Conservation (phyloP, 2,113 vertebrate genomes). For the Rhagologus leucostigma region DNA sequence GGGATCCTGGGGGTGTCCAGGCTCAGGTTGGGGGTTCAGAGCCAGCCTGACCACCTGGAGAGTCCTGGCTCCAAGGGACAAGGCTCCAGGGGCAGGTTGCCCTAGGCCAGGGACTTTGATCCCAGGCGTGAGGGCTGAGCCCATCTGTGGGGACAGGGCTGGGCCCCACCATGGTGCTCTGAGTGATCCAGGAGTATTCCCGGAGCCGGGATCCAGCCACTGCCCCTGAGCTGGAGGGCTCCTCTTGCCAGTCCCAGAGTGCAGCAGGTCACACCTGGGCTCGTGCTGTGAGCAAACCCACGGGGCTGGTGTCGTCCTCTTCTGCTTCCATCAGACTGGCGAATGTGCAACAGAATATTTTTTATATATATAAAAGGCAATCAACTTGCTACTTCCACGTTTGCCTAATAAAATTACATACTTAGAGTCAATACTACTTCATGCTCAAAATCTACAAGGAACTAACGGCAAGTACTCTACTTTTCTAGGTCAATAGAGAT, state of each 20-base stretch:
- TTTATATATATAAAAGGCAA: constrained; percentile 33
- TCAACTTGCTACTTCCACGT: constrained; percentile 3
- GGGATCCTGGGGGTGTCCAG: background rate
- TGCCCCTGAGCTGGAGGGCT: background rate
- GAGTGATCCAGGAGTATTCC: background rate
- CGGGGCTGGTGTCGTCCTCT: background rate
- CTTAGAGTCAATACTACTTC: constrained; percentile 52
- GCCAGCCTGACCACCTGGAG: background rate
- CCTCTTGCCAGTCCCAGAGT: background rate
- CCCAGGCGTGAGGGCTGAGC: background rate
- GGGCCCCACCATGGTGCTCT: background rate
- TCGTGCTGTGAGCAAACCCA: background rate
- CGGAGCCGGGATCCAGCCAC: rapidly evolving
- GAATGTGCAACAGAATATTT: background rate
- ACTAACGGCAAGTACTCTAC: constrained; percentile 37
- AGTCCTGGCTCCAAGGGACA: background rate
- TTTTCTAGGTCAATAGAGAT: constrained; percentile 35
- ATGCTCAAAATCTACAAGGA: constrained; percentile 58
- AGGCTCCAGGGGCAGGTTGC: background rate
- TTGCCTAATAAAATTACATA: constrained; percentile 53
- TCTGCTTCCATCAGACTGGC: background rate
- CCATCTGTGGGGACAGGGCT: rapidly evolving
- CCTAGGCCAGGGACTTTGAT: background rate
- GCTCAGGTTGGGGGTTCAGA: background rate
- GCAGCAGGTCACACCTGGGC: background rate